Evolutionary conservation across 2,797 vertebrate genomes (phyloP), one percentile per base, ranked within the genome.

Genomic region (Sebastes reedi): DNA sequence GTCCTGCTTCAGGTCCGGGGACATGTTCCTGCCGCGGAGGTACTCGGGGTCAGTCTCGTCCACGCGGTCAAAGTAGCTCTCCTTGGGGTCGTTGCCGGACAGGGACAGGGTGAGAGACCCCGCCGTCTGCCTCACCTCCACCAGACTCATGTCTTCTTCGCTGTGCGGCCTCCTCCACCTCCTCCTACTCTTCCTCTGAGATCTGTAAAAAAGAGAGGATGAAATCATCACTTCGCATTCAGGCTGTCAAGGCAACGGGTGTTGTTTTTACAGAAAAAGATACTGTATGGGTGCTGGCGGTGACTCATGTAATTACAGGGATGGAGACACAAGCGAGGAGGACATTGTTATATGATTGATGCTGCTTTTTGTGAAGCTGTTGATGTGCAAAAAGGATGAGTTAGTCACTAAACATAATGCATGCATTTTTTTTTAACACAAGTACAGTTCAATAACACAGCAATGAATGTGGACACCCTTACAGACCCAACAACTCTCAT

Each of bases 1-100:
- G 92, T 99, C 98, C 94, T 99, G 97, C 72, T 96, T 96, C 82
- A 99, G 94, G 90, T 99, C 98, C 3, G 98, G 97, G 66, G 98
- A 97, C 97, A 98, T 95, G 87, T 95, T 97, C 72, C 96, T 96
- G 91, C 96, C 90, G 12, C 97, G 96, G 79, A 97, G 93, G 54
- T 96, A 96, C 84, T 97, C 97, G 0, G 97, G 97, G 83, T 98
- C 97, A 2, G 90, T 96, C 88, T 97, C 97, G 2, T 97, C 95
- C 89, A 96, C 91, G 16, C 95, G 95, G 89, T 97, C 96, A 1
- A 97, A 96, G 91, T 97, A 97, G 64, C 96, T 92, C 88, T 97
- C 97, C 85, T 97, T 98, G 91, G 97, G 94, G 90, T 96, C 94
- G 88, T 96, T 95, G 22, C 94, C 96, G 92, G 97, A 96, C 2